Evolutionary conservation across 2,113 vertebrate genomes (phyloP).

Genomic region (Pampusana beccarii): DNA sequence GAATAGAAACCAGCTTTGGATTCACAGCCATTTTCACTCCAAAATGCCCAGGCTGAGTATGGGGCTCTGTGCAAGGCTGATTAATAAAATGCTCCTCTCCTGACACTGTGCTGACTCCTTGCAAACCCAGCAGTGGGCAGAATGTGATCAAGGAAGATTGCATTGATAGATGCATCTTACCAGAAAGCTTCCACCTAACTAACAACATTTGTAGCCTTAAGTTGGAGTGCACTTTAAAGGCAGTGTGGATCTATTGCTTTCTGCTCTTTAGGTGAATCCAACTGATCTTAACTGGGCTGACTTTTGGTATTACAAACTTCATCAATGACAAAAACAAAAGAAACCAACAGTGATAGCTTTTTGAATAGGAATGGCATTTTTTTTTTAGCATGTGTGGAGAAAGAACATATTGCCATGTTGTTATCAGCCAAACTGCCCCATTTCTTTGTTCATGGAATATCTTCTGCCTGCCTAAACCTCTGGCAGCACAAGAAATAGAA

Average conservation of each 20-base stretch:
- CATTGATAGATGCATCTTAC: background rate
- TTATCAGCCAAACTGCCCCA: background rate
- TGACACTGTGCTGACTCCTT: background rate
- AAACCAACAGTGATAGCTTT: background rate
- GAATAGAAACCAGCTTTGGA: background rate
- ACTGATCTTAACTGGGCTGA: background rate
- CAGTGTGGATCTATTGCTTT: background rate
- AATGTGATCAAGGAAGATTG: slow-evolving; percentile 26
- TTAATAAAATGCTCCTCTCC: background rate
- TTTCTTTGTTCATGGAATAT: background rate
- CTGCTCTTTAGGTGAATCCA: background rate
- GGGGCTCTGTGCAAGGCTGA: background rate
- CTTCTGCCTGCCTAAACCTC: background rate
- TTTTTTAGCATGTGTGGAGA: rapidly evolving
- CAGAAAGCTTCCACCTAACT: background rate
- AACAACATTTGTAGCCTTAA: background rate
- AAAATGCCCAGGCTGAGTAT: background rate
- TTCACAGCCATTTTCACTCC: background rate
- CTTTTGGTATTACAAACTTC: background rate
- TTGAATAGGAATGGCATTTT: background rate
- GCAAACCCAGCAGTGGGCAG: slow-evolving; percentile 35
- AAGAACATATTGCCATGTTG: background rate
- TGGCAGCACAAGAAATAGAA: background rate
- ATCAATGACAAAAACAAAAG: background rate
- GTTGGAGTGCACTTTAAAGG: background rate